Evolutionary conservation across 2,888 invertebrate genomes (phyloP), one percentile per base, ranked within the genome.

Genomic region (Cancer borealis): DNA sequence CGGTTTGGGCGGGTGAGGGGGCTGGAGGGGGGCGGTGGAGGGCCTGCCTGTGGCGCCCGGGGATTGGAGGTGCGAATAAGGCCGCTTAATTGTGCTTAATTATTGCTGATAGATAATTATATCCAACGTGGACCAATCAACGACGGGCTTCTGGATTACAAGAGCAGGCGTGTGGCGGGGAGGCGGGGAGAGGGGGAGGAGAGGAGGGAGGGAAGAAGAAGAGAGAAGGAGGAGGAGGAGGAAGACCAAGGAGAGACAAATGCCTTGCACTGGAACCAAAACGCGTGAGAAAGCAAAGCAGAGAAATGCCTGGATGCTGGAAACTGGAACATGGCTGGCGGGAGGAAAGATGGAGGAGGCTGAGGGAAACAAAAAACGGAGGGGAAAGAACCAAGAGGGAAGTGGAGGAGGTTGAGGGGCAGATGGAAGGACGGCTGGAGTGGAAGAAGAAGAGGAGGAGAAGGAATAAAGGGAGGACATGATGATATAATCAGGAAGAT

Each of bases 21-120:
- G 87, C 45, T 26, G 45, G 30, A 73, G n/a, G 92, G 66, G 45
- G 66, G 92, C 14, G 60, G 66, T 0, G 49, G 92, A 49, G 46
- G 84, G 49, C 4, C 17, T n/a, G 84, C 26, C 30, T 88, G n/a
- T 88, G 49, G 39, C 88, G 92, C 88, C 88, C 92, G 30, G 90
- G 88, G 93, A 93, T 93, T 93, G 93, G 93, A 90, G 90, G 89
- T 93, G 88, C 79, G 93, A 93, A 93, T 93, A 92, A 93, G 93
- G 87, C 93, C 79, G 60, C 92, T 93, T 93, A 93, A 93, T 93
- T 91, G 60, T 92, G 66, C 93, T 93, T 92, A 93, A 93, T 93
- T 93, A 93, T 79, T 46, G 89, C 66, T 93, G 91, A 92, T 93
- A 60, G 93, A 93, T 91, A 93, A 93, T 93, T 91, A 93, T 91